These are phyloP conservation scores for Sciaenops ocellatus DNA, from an alignment of 2,797 vertebrate genomes.

Conservation along the genomic window DNA sequence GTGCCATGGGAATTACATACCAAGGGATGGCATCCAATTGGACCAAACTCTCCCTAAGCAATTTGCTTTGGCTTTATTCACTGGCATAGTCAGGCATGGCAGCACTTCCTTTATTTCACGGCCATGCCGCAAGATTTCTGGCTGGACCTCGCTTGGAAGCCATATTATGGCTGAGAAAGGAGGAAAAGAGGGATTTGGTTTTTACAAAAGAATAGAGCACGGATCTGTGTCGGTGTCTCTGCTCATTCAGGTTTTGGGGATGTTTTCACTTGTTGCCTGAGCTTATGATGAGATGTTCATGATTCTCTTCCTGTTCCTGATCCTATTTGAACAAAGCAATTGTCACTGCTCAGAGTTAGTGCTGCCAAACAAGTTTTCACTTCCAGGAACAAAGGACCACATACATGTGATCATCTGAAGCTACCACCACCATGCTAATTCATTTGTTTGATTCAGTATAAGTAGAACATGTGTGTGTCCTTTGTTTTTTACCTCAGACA, in stretches of 20 bases:
- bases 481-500: background rate
- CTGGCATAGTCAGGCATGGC: conserved; percentile 83
- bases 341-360: conserved; percentile 57
- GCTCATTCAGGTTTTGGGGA: conserved; percentile 79
- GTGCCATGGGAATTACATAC: conserved; percentile 85
- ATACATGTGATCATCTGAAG: conserved; percentile 68
- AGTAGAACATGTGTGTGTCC: conserved; percentile 3
- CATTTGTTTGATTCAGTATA: conserved; percentile 10
- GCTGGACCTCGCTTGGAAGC: conserved; percentile 85
- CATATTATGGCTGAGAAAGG: conserved; percentile 75
- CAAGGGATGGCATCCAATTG: conserved; percentile 87
- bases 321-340: conserved; percentile 79
- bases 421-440: conserved; percentile 70
- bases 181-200: conserved; percentile 81
- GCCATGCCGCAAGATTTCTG: conserved; percentile 83
- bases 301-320: conserved; percentile 76
- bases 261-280: conserved; percentile 79
- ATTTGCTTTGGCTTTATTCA: conserved; percentile 86
- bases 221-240: conserved; percentile 77
- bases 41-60: conserved; percentile 86
- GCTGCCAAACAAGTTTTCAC: conserved; percentile 82
- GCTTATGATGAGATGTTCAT: conserved; percentile 75
- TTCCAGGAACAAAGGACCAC: conserved; percentile 71
- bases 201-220: conserved; percentile 79
- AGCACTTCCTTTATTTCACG: conserved; percentile 81